Base-by-base conservation (phyloP, 2,888 invertebrate genomes). In the Melanophora roralis region DNA sequence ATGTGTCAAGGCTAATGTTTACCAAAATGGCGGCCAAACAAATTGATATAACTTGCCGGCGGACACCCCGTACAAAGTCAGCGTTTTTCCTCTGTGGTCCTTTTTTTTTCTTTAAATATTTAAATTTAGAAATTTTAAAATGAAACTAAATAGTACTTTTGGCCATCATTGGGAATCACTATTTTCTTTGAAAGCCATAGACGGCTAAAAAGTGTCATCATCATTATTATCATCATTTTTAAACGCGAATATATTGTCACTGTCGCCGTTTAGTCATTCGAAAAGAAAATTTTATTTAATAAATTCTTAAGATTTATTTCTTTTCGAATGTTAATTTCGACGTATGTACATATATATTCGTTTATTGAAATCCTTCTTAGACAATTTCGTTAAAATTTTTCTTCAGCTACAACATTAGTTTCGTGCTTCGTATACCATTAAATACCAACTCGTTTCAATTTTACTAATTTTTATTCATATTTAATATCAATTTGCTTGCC, bases 221-320 rank as follows among this genome's bases (percentile, higher is more conserved):
- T 57, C 16, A 43, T 53, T 38, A 36, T 74, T 49, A 14, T 40
- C 64, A 32, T 57, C 12, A 64, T 19, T 12, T 12, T 16, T 21
- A 8, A 36, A 34, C 51, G 32, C 36, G 7, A 36, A 53, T 12
- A 53, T 47, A 53, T 67, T 32, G 45, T 21, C 69, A 49, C 40
- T 69, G 69, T 76, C 76, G 76, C 76, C 76, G 53, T 47, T 38
- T 49, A 65, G 49, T 55, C 62, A 76, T 62, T 57, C 69, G 55
- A 69, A 62, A 67, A 62, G 43, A 69, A 69, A 49, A 51, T 73
- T 77, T 77, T 64, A 49, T 71, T 79, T 72, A 75, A 79, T 79
- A 79, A 79, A 79, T 75, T 75, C 60, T 60, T 9, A 75, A 79
- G 79, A 79, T 79, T 79, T 79, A 79, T 79, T 69, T 53, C 68